These are phyloP conservation scores for Poliocrania exsul DNA, from an alignment of 2,797 vertebrate species.

Conservation along the genomic window DNA sequence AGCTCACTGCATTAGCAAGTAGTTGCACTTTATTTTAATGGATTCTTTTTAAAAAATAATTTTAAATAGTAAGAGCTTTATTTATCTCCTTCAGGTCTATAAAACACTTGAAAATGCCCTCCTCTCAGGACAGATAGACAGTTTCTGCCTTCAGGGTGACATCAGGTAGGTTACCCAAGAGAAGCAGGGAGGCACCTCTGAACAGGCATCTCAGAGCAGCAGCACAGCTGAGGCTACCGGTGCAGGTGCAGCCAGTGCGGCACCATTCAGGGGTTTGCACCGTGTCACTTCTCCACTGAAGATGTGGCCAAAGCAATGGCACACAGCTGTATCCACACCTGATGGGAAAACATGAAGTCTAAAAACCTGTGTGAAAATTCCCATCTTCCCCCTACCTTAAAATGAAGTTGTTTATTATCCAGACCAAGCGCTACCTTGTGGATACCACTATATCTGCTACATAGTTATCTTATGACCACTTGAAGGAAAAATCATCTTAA, in stretches of 20 bases:
- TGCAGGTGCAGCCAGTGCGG: too few relatives aligned
- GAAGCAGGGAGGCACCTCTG: not conserved
- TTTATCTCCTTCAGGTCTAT: not conserved
- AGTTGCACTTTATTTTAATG: not conserved
- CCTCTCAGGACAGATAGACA: not conserved
- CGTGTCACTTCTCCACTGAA: not conserved
- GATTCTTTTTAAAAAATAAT: fast-evolving
- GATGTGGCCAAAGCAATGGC: not conserved
- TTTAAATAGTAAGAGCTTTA: not conserved
- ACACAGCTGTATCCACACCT: not conserved
- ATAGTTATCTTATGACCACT: not conserved
- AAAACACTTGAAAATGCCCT: not conserved
- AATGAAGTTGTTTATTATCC: not conserved
- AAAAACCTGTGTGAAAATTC: not conserved
- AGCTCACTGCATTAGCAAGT: not conserved
- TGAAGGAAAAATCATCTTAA: not conserved
- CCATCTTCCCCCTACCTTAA: not conserved
- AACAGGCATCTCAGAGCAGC: not conserved
- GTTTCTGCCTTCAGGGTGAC: not conserved
- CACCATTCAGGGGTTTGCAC: not conserved
- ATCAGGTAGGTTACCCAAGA: not conserved
- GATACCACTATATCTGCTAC: not conserved
- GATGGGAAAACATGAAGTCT: not conserved
- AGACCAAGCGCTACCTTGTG: not conserved
- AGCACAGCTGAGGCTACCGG: fast-evolving